A percentile compares a stretch with the other conserved stretches of the same genome.
Evolutionary conservation across 1,140 invertebrate species (phyloP).

Genomic region (Zelostemma sp.): DNA sequence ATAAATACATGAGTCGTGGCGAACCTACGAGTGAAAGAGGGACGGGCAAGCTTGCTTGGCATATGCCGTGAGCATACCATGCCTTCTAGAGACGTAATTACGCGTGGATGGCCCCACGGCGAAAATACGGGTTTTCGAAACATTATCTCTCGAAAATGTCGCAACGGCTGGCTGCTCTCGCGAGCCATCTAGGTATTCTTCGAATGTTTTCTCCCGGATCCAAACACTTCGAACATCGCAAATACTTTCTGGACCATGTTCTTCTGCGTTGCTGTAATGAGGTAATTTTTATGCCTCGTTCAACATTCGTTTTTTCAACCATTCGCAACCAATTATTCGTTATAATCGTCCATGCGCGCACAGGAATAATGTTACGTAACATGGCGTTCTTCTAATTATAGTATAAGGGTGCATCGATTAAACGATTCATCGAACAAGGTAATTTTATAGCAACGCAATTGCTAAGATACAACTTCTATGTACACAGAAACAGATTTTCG

Average conservation of each 20-base stretch:
- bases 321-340: no score
- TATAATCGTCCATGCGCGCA: no score
- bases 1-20: conserved; percentile 67
- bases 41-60: conserved; percentile 50
- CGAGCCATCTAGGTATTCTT: conserved; percentile 21
- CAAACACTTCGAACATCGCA: background rate
- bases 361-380: background rate
- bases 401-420: background rate
- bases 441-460: background rate
- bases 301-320: no score
- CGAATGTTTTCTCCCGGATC: conserved; percentile 12
- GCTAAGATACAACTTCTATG: no score
- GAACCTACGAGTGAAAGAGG: conserved; percentile 52
- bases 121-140: conserved; percentile 63
- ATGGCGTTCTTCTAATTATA: background rate
- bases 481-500: no score
- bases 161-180: conserved; percentile 28
- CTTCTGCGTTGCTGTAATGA: no score
- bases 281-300: no score
- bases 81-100: conserved; percentile 62
- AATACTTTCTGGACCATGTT: no score
- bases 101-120: conserved; percentile 54
- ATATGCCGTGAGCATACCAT: conserved; percentile 57
- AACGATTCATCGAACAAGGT: background rate
- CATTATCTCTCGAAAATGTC: conserved; percentile 55